These are phyloP conservation scores for Poecilia picta DNA, from an alignment of 2,797 vertebrate species.

Conservation along the genomic window DNA sequence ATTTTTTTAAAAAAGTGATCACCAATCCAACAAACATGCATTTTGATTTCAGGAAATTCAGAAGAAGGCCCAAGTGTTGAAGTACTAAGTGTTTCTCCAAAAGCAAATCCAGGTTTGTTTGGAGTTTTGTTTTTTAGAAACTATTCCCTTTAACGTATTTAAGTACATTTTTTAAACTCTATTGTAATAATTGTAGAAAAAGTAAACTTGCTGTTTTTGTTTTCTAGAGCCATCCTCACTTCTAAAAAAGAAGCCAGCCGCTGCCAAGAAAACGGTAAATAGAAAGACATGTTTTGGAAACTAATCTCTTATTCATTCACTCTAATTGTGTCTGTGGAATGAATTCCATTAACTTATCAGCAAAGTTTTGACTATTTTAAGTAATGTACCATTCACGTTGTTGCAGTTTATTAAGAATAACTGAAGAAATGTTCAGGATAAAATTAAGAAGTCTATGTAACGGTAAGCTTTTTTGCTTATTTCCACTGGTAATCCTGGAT, in stretches of 20 bases:
- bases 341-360: not conserved
- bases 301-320: not conserved
- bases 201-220: not conserved
- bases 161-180: not conserved
- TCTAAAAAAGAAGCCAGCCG: constrained; percentile 91
- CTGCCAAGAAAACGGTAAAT: constrained; percentile 89
- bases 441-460: too few species aligned
- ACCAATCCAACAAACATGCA: not conserved
- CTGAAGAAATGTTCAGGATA: not conserved
- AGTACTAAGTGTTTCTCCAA: constrained; percentile 85
- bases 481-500: not conserved
- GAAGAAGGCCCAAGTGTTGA: constrained; percentile 88
- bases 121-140: not conserved
- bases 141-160: not conserved
- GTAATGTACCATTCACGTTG: too few species aligned
- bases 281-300: not conserved
- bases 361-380: not conserved
- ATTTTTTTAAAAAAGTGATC: not conserved
- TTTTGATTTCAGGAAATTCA: constrained; percentile 72
- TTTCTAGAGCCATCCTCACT: constrained; percentile 86
- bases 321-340: not conserved
- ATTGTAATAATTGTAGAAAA: not conserved
- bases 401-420: not conserved
- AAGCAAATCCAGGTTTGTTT: constrained; percentile 74
- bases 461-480: too few species aligned